These are phyloP conservation scores for Cyclopterus lumpus DNA, from an alignment of 2,797 vertebrate species.

Conservation along the genomic window DNA sequence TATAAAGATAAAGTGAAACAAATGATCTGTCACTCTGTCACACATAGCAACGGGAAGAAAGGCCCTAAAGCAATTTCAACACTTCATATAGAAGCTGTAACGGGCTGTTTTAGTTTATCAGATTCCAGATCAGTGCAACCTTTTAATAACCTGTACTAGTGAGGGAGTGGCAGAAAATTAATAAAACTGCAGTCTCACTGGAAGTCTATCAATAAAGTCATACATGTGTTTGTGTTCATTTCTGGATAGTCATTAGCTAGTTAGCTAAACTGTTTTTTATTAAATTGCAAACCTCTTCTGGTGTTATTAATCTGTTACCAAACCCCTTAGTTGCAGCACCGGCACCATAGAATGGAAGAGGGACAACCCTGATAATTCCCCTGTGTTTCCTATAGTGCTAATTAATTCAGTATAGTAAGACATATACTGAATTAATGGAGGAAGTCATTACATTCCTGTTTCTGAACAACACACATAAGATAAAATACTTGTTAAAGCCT, in stretches of 20 bases:
- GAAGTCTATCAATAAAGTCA: not conserved
- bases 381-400: not conserved
- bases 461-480: not conserved
- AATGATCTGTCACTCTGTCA: conserved; percentile 4
- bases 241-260: not conserved
- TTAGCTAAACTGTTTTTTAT: not conserved
- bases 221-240: not conserved
- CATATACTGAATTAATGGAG: not conserved
- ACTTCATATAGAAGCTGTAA: not conserved
- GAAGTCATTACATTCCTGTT: conserved; percentile 2
- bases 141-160: not conserved
- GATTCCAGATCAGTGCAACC: not conserved
- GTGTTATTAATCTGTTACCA: not conserved
- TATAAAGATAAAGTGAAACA: conserved; percentile 9
- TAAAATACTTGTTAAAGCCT: conserved; percentile 13
- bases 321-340: not conserved
- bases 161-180: not conserved
- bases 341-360: not conserved
- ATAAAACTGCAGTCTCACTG: not conserved
- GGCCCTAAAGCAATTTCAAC: not conserved
- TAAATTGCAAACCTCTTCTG: not conserved
- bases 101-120: not conserved
- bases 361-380: not conserved
- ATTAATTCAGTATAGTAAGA: too few species aligned
- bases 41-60: not conserved